phyloP scores from a whole-genome alignment of 2,113 vertebrate genomes.

The Varanus komodoensis region DNA sequence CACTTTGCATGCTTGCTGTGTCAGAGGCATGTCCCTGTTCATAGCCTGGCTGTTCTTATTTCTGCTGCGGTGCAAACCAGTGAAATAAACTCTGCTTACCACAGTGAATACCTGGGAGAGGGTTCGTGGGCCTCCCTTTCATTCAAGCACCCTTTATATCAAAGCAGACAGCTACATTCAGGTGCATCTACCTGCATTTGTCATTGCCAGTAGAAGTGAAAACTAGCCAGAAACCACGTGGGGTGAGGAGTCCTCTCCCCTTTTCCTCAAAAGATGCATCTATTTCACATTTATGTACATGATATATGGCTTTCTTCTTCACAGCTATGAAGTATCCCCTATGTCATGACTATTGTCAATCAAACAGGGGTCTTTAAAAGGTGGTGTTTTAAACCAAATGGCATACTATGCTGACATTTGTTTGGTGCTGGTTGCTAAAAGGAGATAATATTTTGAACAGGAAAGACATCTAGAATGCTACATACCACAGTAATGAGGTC shows the following conservation, averaged over 20 bases:
- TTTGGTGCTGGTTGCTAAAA: slow-evolving; percentile 51
- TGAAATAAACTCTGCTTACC: slow-evolving; percentile 71
- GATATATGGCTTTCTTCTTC: slow-evolving; percentile 42
- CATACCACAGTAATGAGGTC: slow-evolving; percentile 25
- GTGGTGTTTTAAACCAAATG: background rate
- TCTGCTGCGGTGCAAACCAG: slow-evolving; percentile 66
- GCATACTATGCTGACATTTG: slow-evolving; percentile 38
- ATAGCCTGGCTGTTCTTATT: slow-evolving; percentile 64
- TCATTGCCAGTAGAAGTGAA: slow-evolving; percentile 63
- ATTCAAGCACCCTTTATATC: slow-evolving; percentile 71
- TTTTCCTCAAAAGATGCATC: slow-evolving; percentile 37
- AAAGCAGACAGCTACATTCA: slow-evolving; percentile 71
- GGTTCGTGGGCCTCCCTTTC: slow-evolving; percentile 54
- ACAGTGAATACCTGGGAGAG: slow-evolving; percentile 61
- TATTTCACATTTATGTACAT: slow-evolving; percentile 27
- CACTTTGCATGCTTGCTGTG: slow-evolving; percentile 57
- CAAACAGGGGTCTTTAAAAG: slow-evolving; percentile 39
- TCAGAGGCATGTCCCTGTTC: slow-evolving; percentile 66
- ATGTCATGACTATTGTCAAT: slow-evolving; percentile 15
- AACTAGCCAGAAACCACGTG: slow-evolving; percentile 49
- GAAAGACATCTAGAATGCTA: slow-evolving; percentile 31
- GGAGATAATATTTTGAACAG: slow-evolving; percentile 34
- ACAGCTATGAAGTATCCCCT: background rate
- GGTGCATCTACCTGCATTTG: slow-evolving; percentile 67
- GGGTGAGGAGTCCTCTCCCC: slow-evolving; percentile 22